These are phyloP conservation scores for Dicaeum eximium DNA, from an alignment of 2,113 vertebrate genomes.

Conservation along the genomic window DNA sequence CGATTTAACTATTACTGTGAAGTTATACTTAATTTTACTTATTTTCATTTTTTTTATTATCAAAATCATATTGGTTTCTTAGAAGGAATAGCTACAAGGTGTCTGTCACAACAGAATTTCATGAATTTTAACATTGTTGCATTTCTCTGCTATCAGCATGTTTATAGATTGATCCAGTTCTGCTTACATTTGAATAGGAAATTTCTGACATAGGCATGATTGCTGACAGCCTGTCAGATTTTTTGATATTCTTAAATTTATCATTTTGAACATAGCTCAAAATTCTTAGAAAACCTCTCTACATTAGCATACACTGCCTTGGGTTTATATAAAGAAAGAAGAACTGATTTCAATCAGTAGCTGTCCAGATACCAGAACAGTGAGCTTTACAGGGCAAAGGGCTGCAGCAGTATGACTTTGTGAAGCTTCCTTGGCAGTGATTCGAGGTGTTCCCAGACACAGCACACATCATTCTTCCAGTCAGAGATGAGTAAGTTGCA, in stretches of 20 bases:
- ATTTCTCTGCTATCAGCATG: not conserved
- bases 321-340: not conserved
- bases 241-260: not conserved
- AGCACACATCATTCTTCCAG: not conserved
- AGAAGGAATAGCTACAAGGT: not conserved
- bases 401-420: not conserved
- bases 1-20: not conserved
- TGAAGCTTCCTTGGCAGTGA: not conserved
- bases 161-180: not conserved
- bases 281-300: not conserved
- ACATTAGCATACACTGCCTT: not conserved
- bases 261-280: not conserved
- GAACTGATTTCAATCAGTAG: not conserved
- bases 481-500: not conserved
- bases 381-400: not conserved
- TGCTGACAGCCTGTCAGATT: not conserved
- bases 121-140: not conserved
- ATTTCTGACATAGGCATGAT: not conserved
- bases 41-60: not conserved
- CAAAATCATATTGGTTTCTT: not conserved
- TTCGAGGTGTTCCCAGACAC: not conserved
- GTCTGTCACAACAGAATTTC: not conserved
- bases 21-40: not conserved
- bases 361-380: not conserved
- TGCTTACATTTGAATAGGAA: not conserved